These are phyloP conservation scores for Drosophila truncata DNA, from an alignment of 1,140 invertebrate genomes.

Conservation along the genomic window DNA sequence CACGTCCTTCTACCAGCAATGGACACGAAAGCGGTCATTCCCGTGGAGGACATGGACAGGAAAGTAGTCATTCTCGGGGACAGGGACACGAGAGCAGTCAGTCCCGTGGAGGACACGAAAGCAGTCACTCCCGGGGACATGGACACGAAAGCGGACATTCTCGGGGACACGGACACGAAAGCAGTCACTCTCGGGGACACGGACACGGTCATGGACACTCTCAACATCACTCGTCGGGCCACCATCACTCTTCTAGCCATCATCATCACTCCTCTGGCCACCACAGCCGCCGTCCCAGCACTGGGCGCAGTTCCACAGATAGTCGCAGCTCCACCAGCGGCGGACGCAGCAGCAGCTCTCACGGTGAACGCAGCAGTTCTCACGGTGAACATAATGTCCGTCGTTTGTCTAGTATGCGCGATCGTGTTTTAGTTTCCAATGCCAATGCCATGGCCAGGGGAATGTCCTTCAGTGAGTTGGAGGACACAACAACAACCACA, in stretches of 20 bases:
- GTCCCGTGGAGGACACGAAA: slow-evolving; percentile 6
- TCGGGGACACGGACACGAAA: slow-evolving; percentile 1
- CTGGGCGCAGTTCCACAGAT: neutral
- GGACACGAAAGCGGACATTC: slow-evolving; percentile 7
- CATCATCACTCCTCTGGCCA: neutral
- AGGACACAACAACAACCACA: slow-evolving; percentile 5
- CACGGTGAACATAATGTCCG: neutral
- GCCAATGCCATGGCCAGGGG: slow-evolving; percentile 14
- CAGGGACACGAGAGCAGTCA: neutral
- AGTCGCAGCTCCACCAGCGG: neutral
- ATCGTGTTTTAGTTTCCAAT: slow-evolving; percentile 31
- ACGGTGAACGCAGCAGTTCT: neutral
- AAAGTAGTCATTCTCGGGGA: neutral
- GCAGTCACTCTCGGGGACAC: neutral
- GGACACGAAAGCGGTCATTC: slow-evolving; percentile 2
- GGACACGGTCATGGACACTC: neutral
- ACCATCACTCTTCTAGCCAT: no score
- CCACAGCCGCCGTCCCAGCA: neutral
- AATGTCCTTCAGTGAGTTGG: slow-evolving; percentile 1
- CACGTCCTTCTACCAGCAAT: slow-evolving; percentile 2
- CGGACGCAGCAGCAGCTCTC: neutral
- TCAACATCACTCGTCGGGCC: neutral
- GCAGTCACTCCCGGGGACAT: no score
- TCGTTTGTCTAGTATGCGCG: neutral
- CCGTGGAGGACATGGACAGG: neutral